Percentiles rank a stretch among this genome's conserved stretches.
phyloP scores from a whole-genome alignment of 64 coral and sea anemone species.

The Montipora foliosa region DNA sequence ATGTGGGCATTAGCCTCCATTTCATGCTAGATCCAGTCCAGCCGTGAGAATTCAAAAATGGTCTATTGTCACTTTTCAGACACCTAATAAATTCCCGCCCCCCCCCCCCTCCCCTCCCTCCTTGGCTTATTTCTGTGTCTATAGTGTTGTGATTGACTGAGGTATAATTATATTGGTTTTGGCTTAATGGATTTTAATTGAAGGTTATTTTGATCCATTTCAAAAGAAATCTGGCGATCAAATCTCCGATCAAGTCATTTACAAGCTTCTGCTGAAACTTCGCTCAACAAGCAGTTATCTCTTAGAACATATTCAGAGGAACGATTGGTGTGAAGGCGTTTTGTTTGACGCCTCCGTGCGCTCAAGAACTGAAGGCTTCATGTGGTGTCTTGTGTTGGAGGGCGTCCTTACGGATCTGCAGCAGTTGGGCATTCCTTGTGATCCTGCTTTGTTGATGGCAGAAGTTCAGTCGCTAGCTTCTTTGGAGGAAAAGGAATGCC shows the following conservation, averaged over 20 bases:
- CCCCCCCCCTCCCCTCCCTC: neutral
- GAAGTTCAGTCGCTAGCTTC: constrained; percentile 37
- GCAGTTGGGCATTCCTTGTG: constrained; percentile 10
- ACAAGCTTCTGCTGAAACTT: constrained; percentile 28
- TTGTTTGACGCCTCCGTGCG: constrained; percentile 48
- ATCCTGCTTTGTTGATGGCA: constrained; percentile 39
- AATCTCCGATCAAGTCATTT: neutral
- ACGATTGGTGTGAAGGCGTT: constrained; percentile 6
- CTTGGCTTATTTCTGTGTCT: neutral
- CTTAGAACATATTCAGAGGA: constrained; percentile 35
- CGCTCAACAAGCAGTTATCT: neutral
- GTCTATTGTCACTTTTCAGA: too few species aligned
- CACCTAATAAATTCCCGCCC: too few species aligned
- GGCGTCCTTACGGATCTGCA: constrained; percentile 43
- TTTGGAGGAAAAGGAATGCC: constrained; percentile 51
- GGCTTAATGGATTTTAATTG: neutral
- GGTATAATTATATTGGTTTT: neutral
- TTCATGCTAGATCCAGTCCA: too few species aligned
- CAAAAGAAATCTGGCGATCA: neutral
- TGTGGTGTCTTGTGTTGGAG: constrained; percentile 71
- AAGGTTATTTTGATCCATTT: neutral
- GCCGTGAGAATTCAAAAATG: too few species aligned
- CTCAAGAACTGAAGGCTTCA: constrained; percentile 51
- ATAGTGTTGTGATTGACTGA: too few species aligned
- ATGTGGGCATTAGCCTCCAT: too few species aligned